Percentiles rank a stretch among this genome's conserved stretches.
Evolutionary conservation across 2,113 vertebrate species (phyloP).

Genomic region (Ctenodactylus gundi): DNA sequence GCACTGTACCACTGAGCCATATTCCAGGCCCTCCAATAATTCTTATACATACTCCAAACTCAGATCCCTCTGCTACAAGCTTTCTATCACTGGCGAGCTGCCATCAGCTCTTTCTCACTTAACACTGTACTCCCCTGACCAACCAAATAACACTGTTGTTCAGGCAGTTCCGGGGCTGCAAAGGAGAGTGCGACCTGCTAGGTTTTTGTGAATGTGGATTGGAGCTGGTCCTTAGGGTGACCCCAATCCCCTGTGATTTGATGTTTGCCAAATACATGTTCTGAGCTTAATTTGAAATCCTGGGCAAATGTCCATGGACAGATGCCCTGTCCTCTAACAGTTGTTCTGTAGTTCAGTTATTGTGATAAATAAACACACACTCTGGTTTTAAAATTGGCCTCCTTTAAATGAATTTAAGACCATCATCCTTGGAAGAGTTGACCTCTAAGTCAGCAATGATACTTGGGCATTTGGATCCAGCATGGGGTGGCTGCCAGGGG

Average conservation of each 20-base stretch:
- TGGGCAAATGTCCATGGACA: constrained; percentile 41
- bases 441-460: not conserved
- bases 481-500: not conserved
- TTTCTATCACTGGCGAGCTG: not conserved
- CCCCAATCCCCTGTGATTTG: constrained; percentile 34
- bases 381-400: constrained; percentile 12
- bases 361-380: not conserved
- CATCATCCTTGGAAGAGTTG: not conserved
- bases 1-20: too few species aligned
- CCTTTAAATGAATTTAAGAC: not conserved
- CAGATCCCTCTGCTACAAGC: not conserved
- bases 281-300: constrained; percentile 66
- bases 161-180: not conserved
- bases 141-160: not conserved
- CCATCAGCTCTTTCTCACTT: not conserved
- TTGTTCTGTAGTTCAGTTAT: not conserved
- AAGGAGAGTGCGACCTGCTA: not conserved
- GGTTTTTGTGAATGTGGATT: constrained; percentile 20
- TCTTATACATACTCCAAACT: not conserved
- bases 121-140: not conserved
- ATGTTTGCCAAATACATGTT: constrained; percentile 58
- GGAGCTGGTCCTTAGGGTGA: not conserved
- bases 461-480: not conserved
- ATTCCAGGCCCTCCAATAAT: not conserved
- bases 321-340: not conserved